Base-by-base conservation (phyloP, 2,888 invertebrate genomes). In the Arge pagana region DNA sequence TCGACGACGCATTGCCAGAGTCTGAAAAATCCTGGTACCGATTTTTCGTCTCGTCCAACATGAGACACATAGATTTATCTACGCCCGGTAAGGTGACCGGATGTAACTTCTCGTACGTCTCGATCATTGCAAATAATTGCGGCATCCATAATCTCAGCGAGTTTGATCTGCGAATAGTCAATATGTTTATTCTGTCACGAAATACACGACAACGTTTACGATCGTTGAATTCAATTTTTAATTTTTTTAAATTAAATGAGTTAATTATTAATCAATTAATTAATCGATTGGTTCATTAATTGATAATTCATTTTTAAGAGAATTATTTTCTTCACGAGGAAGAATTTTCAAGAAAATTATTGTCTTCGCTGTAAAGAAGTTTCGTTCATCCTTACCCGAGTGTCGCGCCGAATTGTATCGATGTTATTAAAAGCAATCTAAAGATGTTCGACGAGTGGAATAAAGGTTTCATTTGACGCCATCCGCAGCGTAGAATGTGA, bases 121-220 rank as follows among this genome's bases (percentile, higher is more conserved):
- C 69, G 36, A 88, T 85, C 71, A 88, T 87, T 35, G 89, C 85
- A 59, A 93, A 93, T 10, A 94, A 78, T 71, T 93, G 91, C 0
- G 93, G 93, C 68, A 93, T 83, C 93, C 94, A 94, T 24, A 93
- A 81, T 42, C 91, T 86, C 24, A 94, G 79, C 0, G 93, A 90
- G 69, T 93, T 94, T 59, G 90, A 82, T 19, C 89, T 88, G 74
- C 11, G 73, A 66, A 28, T 35, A 21, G 37, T 16, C 11, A 33
- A n/a, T n/a, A n/a, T n/a, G n/a, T n/a, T n/a, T n/a, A n/a, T n/a
- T n/a, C n/a, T n/a, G n/a, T n/a, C n/a, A n/a, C n/a, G n/a, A n/a
- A n/a, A n/a, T n/a, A n/a, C n/a, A n/a, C n/a, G n/a, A n/a, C n/a
- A n/a, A n/a, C n/a, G n/a, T n/a, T n/a, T n/a, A n/a, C n/a, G n/a